phyloP scores from a whole-genome alignment of 2,113 vertebrate genomes.

The Anolis sagrei region DNA sequence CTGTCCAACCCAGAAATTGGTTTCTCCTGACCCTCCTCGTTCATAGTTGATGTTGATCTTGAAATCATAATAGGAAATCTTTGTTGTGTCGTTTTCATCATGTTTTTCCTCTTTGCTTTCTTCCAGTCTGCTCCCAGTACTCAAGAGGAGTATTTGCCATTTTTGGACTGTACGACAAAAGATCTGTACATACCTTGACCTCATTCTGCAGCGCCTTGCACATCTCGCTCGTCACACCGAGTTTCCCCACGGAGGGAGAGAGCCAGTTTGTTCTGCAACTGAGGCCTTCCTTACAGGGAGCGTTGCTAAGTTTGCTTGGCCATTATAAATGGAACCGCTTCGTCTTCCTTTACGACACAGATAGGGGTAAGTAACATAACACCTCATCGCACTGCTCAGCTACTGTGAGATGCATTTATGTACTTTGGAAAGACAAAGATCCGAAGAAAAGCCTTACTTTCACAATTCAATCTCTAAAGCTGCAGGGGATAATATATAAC shows the following conservation, averaged over 20 bases:
- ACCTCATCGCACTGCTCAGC: background rate
- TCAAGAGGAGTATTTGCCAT: constrained; percentile 98
- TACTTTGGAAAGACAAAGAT: background rate
- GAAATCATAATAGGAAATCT: background rate
- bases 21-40: background rate
- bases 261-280: constrained; percentile 97
- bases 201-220: constrained; percentile 99
- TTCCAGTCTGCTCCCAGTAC: constrained; percentile 98
- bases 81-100: background rate
- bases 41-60: background rate
- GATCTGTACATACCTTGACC: constrained; percentile 97
- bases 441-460: constrained; percentile 16
- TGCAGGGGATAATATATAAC: background rate
- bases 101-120: constrained; percentile 1
- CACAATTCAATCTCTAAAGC: background rate
- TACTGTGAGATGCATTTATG: background rate
- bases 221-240: constrained; percentile 97
- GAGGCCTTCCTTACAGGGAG: constrained; percentile 91
- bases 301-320: constrained; percentile 91
- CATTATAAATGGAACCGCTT: constrained; percentile 97
- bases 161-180: constrained; percentile 98
- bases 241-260: constrained; percentile 95
- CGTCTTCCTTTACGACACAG: constrained; percentile 97
- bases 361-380: constrained; percentile 84
- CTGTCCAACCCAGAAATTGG: background rate